phyloP scores from a whole-genome alignment of 2,797 vertebrate genomes.

The Lerista edwardsae region DNA sequence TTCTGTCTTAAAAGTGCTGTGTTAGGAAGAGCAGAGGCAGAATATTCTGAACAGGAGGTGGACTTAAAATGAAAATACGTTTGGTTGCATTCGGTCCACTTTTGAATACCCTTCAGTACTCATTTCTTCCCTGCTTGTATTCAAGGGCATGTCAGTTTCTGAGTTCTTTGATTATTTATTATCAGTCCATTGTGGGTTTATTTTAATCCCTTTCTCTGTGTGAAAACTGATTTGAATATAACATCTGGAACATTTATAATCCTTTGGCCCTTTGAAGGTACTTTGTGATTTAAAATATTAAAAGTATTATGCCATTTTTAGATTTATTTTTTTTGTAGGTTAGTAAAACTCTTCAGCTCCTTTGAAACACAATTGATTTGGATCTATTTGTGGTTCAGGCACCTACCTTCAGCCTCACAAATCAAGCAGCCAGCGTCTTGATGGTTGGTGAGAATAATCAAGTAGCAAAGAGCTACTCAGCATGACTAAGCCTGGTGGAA shows the following conservation, averaged over 20 bases:
- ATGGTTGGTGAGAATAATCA: constrained; percentile 11
- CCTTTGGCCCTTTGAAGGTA: constrained; percentile 29
- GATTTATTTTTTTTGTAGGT: constrained; percentile 38
- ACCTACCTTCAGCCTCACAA: neutral
- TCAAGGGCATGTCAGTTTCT: neutral
- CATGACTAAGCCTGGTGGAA: constrained; percentile 8
- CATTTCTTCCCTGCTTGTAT: neutral
- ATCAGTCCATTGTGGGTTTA: neutral
- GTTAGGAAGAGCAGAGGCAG: constrained; percentile 12
- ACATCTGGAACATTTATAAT: constrained; percentile 25
- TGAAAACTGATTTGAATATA: constrained; percentile 21
- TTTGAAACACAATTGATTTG: neutral
- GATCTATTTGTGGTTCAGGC: constrained; percentile 33
- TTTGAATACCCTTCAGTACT: neutral
- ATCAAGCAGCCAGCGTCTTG: constrained; percentile 38
- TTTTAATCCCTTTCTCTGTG: constrained; percentile 42
- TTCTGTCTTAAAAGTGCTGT: constrained; percentile 50
- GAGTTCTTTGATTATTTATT: constrained; percentile 34
- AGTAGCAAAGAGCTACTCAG: constrained; percentile 8
- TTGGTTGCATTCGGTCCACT: constrained; percentile 22
- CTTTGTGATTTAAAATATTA: constrained; percentile 25
- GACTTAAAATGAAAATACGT: constrained; percentile 48
- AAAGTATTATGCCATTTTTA: constrained; percentile 27
- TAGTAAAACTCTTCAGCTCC: constrained; percentile 30
- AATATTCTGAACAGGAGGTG: constrained; percentile 44